Evolutionary conservation across 1,140 invertebrate genomes (phyloP).

Genomic region (Anoplophora glabripennis): DNA sequence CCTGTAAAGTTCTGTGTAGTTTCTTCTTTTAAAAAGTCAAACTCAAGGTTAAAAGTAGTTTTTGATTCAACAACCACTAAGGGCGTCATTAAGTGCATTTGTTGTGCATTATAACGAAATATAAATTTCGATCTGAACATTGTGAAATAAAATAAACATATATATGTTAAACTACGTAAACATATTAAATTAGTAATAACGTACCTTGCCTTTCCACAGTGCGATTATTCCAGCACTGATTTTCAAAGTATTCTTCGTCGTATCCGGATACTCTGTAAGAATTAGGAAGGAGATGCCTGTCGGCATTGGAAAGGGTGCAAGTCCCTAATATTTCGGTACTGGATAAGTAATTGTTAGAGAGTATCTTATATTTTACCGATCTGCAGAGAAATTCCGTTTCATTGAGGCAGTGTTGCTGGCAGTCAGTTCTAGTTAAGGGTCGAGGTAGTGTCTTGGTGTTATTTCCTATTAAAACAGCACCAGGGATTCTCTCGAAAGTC

Average conservation of each 20-base stretch:
- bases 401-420: slow-evolving; percentile 52
- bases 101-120: too few relatives aligned
- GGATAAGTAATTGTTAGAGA: slow-evolving; percentile 44
- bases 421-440: slow-evolving; percentile 50
- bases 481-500: slow-evolving; percentile 53
- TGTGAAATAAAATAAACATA: too few relatives aligned
- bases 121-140: too few relatives aligned
- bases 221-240: slow-evolving; percentile 52
- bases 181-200: neutral
- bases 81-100: neutral
- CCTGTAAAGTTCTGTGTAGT: neutral
- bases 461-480: slow-evolving; percentile 51
- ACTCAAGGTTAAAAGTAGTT: neutral
- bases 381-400: slow-evolving; percentile 50
- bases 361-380: slow-evolving; percentile 51
- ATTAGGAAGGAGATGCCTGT: slow-evolving; percentile 60
- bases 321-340: slow-evolving; percentile 47
- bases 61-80: neutral
- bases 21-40: neutral
- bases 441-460: slow-evolving; percentile 50
- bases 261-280: slow-evolving; percentile 60
- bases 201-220: neutral
- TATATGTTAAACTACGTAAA: too few relatives aligned
- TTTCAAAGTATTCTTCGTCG: slow-evolving; percentile 63
- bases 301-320: slow-evolving; percentile 57